Conservation (phyloP, 2,888 invertebrate species). For the Sminthurinus aureus region DNA sequence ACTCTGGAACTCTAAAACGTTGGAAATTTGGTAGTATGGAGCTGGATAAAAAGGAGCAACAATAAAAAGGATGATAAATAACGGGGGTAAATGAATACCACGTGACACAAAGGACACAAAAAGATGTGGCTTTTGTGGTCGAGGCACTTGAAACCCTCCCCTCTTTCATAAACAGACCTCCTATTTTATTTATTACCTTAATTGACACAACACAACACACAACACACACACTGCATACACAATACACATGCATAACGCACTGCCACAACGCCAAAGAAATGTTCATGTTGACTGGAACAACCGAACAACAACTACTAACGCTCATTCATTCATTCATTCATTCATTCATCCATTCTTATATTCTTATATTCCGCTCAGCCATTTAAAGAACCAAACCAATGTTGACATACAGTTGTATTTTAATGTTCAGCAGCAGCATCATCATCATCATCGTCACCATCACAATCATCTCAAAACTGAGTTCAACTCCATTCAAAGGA, state of each 20-base stretch:
- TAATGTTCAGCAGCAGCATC: slow-evolving; percentile 26
- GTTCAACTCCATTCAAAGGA: neutral
- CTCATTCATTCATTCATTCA: no score
- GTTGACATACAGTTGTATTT: slow-evolving; percentile 48
- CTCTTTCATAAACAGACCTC: slow-evolving; percentile 60
- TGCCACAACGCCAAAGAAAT: no score
- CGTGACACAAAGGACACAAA: slow-evolving; percentile 53
- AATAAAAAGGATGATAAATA: slow-evolving; percentile 59
- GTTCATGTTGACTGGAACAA: slow-evolving; percentile 12
- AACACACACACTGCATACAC: neutral
- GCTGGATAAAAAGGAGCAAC: slow-evolving; percentile 41
- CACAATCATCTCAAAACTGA: no score
- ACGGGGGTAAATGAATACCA: slow-evolving; percentile 55
- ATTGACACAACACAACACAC: slow-evolving; percentile 57
- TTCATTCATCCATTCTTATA: no score
- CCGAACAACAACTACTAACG: neutral
- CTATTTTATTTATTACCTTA: slow-evolving; percentile 60
- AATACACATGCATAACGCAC: no score
- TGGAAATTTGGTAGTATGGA: no score
- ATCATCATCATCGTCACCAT: neutral
- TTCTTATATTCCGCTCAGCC: slow-evolving; percentile 9
- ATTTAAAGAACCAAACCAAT: slow-evolving; percentile 44
- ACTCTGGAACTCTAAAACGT: no score
- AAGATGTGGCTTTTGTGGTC: slow-evolving; percentile 60
- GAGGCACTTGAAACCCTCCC: slow-evolving; percentile 55